Evolutionary conservation across 2,888 invertebrate species (phyloP), one percentile per base, ranked within the genome.

Genomic region (Aproaerema taeniolella): DNA sequence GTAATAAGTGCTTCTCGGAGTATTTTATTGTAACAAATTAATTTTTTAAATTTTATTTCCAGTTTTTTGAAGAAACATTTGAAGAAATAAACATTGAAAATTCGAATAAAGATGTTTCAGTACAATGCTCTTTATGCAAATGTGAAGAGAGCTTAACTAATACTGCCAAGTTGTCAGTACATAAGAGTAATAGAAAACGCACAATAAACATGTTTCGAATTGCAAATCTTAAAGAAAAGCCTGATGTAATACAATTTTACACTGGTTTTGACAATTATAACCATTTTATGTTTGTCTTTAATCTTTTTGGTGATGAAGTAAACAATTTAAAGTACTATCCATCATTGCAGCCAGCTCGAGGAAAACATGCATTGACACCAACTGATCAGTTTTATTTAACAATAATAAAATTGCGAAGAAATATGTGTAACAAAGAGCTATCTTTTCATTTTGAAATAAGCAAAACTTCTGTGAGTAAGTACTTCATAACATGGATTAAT

Each of bases 231-330:
- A 4, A 6, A 8, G 20, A 20, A 6, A 20, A 6, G 8, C 4
- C 20, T 8, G 8, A 20, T 20, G 20, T 8, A 20, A 8, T 20
- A 20, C 20, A 20, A 8, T 20, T 20, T 20, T 20, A 20, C 8
- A 20, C 20, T 20, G 20, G 20, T 20, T 20, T 20, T 8, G 5
- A 20, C 4, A 8, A 20, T 20, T 20, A 20, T 42, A 16, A 35
- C 1, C 42, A 42, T 38, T 9, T 38, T 6, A 42, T 11, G 12
- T 42, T 38, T 8, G 9, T 41, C 3, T 41, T 41, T 13, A 26
- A n/a, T 16, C 10, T 42, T 43, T 43, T 43, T 43, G 39, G 43
- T 10, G 43, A 39, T 39, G 43, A 39, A 37, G 36, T 43, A 39
- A 43, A 43, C 24, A 9, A 10, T 39, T 33, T 43, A 32, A 43